phyloP scores from a whole-genome alignment of 2,888 invertebrate genomes.

The Drosophila birchii region DNA sequence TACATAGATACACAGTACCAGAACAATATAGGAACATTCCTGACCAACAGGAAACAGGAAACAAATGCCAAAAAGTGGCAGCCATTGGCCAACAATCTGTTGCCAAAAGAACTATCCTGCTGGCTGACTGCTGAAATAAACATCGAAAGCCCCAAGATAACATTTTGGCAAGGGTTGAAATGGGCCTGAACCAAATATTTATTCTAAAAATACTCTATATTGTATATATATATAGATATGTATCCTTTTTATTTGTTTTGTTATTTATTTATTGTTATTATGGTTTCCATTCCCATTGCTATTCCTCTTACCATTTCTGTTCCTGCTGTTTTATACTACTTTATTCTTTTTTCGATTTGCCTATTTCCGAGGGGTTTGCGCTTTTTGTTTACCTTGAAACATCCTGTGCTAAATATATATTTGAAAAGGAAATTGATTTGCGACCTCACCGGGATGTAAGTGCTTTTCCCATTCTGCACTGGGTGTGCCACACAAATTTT shows the following conservation, averaged over 20 bases:
- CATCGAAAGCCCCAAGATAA: neutral
- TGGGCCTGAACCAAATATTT: neutral
- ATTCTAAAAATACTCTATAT: neutral
- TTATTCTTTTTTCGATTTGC: constrained; percentile 9
- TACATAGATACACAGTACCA: too few relatives aligned
- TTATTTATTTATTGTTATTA: constrained; percentile 9
- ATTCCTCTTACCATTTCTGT: constrained; percentile 13
- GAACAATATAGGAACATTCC: too few relatives aligned
- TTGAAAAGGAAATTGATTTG: constrained; percentile 74
- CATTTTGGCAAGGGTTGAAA: constrained; percentile 2
- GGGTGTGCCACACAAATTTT: too few relatives aligned
- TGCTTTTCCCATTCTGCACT: neutral
- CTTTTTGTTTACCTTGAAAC: constrained; percentile 24
- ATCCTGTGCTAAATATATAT: constrained; percentile 76
- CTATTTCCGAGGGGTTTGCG: constrained; percentile 20
- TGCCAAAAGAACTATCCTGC: constrained; percentile 20
- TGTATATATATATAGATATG: neutral
- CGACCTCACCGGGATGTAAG: constrained; percentile 21
- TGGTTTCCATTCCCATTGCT: constrained; percentile 14
- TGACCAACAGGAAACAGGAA: too few relatives aligned
- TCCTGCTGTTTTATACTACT: constrained; percentile 18
- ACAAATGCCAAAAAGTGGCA: neutral
- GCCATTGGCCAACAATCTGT: constrained; percentile 9
- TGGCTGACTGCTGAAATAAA: constrained; percentile 21
- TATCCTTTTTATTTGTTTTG: neutral